These are phyloP conservation scores for Sardina pilchardus DNA, from an alignment of 2,113 vertebrate species.

Conservation along the genomic window DNA sequence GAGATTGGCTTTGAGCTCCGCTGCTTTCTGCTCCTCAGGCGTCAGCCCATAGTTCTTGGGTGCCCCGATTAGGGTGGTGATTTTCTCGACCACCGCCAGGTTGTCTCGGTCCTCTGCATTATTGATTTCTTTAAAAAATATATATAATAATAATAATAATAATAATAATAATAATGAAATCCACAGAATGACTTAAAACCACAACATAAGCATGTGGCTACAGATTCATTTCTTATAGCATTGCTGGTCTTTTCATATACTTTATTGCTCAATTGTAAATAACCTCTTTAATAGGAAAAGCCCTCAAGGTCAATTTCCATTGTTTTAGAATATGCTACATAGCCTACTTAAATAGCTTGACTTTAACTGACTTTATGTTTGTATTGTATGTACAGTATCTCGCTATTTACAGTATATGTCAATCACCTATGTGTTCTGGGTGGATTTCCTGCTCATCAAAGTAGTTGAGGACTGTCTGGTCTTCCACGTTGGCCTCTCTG, in stretches of 20 bases:
- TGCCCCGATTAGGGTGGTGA: conserved; percentile 77
- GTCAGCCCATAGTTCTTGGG: conserved; percentile 83
- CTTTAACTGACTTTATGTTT: too few species aligned
- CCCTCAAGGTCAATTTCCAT: too few species aligned
- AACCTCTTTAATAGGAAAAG: neutral
- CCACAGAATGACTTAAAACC: neutral
- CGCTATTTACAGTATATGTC: neutral
- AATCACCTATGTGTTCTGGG: conserved; percentile 82
- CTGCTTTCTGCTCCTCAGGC: conserved; percentile 75
- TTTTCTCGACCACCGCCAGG: conserved; percentile 69
- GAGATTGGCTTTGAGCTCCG: conserved; percentile 67
- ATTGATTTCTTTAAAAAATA: conserved; percentile 72
- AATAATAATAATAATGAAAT: neutral
- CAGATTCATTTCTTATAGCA: neutral
- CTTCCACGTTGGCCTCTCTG: conserved; percentile 70
- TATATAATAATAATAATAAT: too few species aligned
- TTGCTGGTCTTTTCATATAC: neutral
- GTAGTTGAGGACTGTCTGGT: conserved; percentile 84
- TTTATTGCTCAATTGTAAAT: neutral
- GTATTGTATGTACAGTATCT: neutral
- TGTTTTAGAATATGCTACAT: too few species aligned
- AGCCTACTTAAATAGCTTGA: too few species aligned
- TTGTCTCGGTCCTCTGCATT: conserved; percentile 75
- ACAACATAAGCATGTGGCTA: neutral
- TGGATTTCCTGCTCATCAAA: conserved; percentile 92